Evolutionary conservation across 2,113 vertebrate species (phyloP).

Genomic region (Pelodiscus sinensis): DNA sequence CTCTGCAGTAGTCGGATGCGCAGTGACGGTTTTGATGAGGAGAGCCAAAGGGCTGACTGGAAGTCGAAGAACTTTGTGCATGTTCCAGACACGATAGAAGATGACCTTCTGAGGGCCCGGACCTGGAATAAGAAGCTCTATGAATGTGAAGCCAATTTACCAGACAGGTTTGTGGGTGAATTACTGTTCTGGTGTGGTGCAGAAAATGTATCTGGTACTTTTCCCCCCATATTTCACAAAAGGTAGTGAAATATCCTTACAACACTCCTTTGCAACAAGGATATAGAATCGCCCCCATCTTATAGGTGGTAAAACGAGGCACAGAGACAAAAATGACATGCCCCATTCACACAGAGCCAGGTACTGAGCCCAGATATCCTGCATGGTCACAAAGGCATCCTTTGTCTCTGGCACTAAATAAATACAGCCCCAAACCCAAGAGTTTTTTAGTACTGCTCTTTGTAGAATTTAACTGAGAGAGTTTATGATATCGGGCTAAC

Average conservation of each 20-base stretch:
- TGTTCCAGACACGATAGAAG: constrained; percentile 75
- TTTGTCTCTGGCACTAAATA: background rate
- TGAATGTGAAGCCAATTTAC: constrained; percentile 92
- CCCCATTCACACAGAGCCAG: background rate
- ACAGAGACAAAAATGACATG: accelerated
- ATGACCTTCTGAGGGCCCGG: constrained; percentile 86
- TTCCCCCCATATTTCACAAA: background rate
- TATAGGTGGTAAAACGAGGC: background rate
- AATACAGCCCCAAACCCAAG: background rate
- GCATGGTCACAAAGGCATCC: background rate
- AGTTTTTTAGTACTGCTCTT: background rate
- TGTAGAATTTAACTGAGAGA: background rate
- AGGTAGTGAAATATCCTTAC: background rate
- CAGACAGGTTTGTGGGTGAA: constrained; percentile 86
- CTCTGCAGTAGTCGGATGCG: constrained; percentile 87
- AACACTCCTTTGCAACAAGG: background rate
- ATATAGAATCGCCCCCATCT: background rate
- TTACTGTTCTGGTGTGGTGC: background rate
- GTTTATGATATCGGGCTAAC: background rate
- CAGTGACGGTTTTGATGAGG: constrained; percentile 89
- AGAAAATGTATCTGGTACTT: background rate
- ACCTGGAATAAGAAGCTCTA: constrained; percentile 94
- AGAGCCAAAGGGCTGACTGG: constrained; percentile 75
- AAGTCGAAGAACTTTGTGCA: constrained; percentile 66
- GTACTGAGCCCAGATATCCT: background rate